Evolutionary conservation across 1,140 invertebrate genomes (phyloP), one percentile per base, ranked within the genome.

Genomic region (Macrobrachium nipponense): DNA sequence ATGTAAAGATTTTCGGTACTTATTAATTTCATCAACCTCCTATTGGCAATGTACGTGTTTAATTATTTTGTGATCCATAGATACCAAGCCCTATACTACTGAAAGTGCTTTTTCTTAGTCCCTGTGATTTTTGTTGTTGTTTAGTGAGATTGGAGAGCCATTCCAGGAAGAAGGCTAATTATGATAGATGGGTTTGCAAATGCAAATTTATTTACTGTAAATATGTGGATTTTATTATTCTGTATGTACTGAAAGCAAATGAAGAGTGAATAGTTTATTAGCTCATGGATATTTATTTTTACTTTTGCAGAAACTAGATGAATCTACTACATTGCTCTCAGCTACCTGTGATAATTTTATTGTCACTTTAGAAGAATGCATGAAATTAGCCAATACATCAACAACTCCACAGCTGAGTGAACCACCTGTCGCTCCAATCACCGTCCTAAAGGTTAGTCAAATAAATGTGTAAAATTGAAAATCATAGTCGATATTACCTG

Each of bases 261-360:
- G 36, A 10, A 27, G 18, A 15, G 5, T 27, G 23, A 70, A 70
- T 70, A 27, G 12, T 36, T 36, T 27, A 15, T 70, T 2, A 23
- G 23, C 68, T 70, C 20, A 18, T 51, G 51, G 12, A 51, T 12
- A 8, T 51, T 51, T 51, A 51, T 8, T 51, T 51, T n/a, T 78
- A 18, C 66, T 27, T 79, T 92, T 93, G 81, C 91, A 95, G 95
- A 94, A 95, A 93, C 91, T 96, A 87, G 93, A 95, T 91, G 95
- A 96, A 91, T 94, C 94, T n/a, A 94, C 95, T 36, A 94, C 93
- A 89, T 92, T 96, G 84, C 91, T 96, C 64, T 94, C 93, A 86
- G 94, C 94, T 44, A 96, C 95, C 51, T 96, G 95, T 93, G 95
- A 96, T 92, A 96, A 95, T 36, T 96, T 96, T 91, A 96, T 96